phyloP scores from a whole-genome alignment of 2,113 vertebrate species.

The Microcebus tavaratra region DNA sequence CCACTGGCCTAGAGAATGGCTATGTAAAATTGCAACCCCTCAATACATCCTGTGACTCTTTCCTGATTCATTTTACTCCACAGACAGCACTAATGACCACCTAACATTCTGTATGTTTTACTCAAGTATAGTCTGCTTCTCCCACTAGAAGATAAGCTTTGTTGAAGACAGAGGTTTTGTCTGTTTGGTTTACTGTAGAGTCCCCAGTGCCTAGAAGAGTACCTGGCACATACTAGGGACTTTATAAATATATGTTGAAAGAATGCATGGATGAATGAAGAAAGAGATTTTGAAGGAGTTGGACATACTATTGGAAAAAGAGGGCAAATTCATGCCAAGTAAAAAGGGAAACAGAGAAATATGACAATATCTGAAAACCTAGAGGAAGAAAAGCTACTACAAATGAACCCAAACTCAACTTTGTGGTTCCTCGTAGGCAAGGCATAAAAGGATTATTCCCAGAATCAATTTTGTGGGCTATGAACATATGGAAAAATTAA shows the following conservation, averaged over 20 bases:
- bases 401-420: slow-evolving; percentile 45
- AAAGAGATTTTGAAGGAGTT: neutral
- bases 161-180: neutral
- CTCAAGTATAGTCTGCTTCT: neutral
- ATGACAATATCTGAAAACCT: slow-evolving; percentile 30
- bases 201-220: neutral
- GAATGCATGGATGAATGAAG: neutral
- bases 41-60: neutral
- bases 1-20: slow-evolving; percentile 29
- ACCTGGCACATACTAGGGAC: neutral
- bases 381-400: neutral
- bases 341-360: neutral
- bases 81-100: neutral
- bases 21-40: neutral
- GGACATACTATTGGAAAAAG: neutral
- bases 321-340: neutral
- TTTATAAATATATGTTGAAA: slow-evolving; percentile 38
- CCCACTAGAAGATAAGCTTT: slow-evolving; percentile 14
- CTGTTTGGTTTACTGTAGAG: neutral
- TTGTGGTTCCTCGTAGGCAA: slow-evolving; percentile 24
- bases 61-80: neutral
- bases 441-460: slow-evolving; percentile 37
- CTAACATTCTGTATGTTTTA: neutral
- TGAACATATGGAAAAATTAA: slow-evolving; percentile 50
- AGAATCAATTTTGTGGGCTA: slow-evolving; percentile 50